Conservation (phyloP, 2,113 vertebrate species). For the Cryptoleucopteryx plumbea region DNA sequence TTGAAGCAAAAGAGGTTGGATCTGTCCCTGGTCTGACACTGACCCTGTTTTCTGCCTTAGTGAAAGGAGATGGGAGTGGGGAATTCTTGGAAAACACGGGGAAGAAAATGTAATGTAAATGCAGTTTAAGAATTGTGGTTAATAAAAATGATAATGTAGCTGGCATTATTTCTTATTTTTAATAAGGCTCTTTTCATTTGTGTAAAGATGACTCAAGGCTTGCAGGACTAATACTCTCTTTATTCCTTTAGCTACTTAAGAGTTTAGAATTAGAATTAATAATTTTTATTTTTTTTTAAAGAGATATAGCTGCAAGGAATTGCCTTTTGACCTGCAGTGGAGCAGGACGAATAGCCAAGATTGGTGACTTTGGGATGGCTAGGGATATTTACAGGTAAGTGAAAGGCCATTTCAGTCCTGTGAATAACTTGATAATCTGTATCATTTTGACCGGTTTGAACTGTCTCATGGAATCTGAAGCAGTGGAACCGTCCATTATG, state of each 20-base stretch:
- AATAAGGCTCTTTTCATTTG: background rate
- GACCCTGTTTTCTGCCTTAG: background rate
- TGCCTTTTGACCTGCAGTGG: conserved; percentile 87
- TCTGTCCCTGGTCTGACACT: background rate
- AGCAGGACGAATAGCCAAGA: conserved; percentile 84
- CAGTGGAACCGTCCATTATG: background rate
- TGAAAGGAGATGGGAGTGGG: background rate
- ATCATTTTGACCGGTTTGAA: background rate
- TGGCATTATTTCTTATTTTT: background rate
- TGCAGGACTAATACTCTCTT: background rate
- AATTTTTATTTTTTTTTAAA: conserved; percentile 24
- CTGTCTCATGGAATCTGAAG: background rate
- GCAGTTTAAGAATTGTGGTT: background rate
- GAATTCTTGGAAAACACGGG: background rate
- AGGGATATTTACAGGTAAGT: conserved; percentile 88
- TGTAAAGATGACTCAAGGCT: background rate
- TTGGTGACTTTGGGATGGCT: conserved; percentile 93
- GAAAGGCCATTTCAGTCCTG: background rate
- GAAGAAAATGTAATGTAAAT: background rate
- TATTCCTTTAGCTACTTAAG: background rate
- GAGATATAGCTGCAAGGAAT: conserved; percentile 91
- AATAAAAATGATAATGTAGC: background rate
- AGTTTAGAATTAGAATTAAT: background rate
- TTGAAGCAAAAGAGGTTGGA: background rate
- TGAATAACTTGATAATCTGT: background rate